Percentiles rank a stretch among this genome's conserved stretches.
Conservation (phyloP, 1,140 invertebrate species). For the Zophobas morio region DNA sequence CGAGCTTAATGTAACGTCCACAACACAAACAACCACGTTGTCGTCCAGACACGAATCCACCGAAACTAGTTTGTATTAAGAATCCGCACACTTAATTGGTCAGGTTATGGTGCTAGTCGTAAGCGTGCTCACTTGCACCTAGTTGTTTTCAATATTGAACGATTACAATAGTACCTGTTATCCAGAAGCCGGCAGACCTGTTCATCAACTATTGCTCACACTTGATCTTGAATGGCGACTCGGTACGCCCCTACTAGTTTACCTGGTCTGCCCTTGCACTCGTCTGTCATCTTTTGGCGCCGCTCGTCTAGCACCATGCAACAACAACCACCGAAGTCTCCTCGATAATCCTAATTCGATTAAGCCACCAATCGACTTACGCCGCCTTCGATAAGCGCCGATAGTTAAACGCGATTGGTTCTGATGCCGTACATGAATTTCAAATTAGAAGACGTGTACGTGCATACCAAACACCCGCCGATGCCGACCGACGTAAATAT, state of each 20-base stretch:
- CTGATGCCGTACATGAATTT: constrained; percentile 25
- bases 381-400: not conserved
- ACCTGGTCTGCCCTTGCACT: constrained; percentile 54
- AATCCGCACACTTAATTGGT: constrained; percentile 31
- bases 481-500: not conserved
- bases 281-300: constrained; percentile 48
- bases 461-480: constrained; percentile 18
- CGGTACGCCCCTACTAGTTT: constrained; percentile 62
- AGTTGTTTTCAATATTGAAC: constrained; percentile 65
- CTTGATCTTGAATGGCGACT: constrained; percentile 64
- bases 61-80: constrained; percentile 20
- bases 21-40: constrained; percentile 17
- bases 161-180: constrained; percentile 67
- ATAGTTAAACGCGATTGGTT: constrained; percentile 17
- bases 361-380: not conserved
- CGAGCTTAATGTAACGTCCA: not conserved
- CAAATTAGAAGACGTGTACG: constrained; percentile 32
- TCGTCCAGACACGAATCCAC: constrained; percentile 10
- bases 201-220: constrained; percentile 66
- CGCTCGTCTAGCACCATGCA: constrained; percentile 42
- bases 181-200: constrained; percentile 64
- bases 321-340: not conserved
- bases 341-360: not conserved
- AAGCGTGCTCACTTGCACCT: constrained; percentile 57
- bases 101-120: constrained; percentile 18